Evolutionary conservation across 2,888 invertebrate genomes (phyloP).

Genomic region (Pimpla rufipes): DNA sequence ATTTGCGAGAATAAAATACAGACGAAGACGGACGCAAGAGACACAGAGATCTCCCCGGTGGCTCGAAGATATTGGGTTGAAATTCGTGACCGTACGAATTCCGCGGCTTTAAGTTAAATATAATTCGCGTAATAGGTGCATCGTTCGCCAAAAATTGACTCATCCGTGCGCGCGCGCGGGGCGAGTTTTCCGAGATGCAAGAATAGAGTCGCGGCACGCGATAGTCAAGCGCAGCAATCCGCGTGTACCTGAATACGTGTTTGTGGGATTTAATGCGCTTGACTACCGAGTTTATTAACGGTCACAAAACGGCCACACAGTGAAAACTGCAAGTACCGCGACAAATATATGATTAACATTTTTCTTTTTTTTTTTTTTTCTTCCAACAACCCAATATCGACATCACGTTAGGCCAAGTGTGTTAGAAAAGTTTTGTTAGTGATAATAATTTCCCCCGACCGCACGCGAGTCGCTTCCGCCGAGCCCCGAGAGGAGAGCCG

Average conservation of each 20-base stretch:
- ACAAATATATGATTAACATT: background rate
- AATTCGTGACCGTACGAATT: constrained; percentile 26
- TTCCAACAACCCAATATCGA: constrained; percentile 62
- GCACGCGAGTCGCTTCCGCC: constrained; percentile 85
- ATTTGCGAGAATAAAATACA: constrained; percentile 28
- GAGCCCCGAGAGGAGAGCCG: constrained; percentile 85
- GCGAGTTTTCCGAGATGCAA: constrained; percentile 4
- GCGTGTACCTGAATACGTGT: constrained; percentile 55
- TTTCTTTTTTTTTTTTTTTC: background rate
- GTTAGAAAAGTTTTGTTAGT: constrained; percentile 82
- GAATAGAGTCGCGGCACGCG: constrained; percentile 10
- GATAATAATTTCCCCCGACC: constrained; percentile 81
- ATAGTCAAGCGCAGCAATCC: constrained; percentile 19
- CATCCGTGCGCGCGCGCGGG: constrained; percentile 17
- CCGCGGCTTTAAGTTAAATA: constrained; percentile 36
- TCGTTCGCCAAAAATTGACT: constrained; percentile 57
- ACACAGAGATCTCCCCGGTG: constrained; percentile 21
- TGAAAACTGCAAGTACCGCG: no score
- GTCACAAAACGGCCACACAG: background rate
- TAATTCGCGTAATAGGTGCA: constrained; percentile 43
- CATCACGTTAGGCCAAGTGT: constrained; percentile 77
- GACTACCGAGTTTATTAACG: background rate
- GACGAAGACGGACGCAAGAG: constrained; percentile 31
- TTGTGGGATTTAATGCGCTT: constrained; percentile 21
- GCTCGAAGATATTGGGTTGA: constrained; percentile 57